Conservation (phyloP, 2,888 invertebrate genomes). For the Ditylenchus weischeri region DNA sequence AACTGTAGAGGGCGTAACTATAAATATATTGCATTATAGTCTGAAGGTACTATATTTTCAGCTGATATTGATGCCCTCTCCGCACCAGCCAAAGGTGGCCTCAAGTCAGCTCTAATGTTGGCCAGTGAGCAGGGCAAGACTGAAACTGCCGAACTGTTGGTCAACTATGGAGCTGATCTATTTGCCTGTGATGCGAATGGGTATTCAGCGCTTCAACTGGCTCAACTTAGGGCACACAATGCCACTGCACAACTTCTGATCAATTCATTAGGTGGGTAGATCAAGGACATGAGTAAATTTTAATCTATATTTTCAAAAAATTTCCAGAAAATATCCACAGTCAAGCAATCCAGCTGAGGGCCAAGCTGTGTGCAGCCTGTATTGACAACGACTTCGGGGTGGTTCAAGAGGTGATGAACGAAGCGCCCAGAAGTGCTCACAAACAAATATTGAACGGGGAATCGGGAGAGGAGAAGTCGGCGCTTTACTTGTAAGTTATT, state of each 20-base stretch:
- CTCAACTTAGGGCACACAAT: constrained; percentile 69
- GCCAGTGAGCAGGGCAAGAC: constrained; percentile 77
- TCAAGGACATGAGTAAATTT: not conserved
- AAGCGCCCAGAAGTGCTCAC: constrained; percentile 15
- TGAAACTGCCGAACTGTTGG: constrained; percentile 69
- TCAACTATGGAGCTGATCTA: constrained; percentile 68
- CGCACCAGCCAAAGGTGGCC: constrained; percentile 15
- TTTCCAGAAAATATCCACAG: constrained; percentile 17
- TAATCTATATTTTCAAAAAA: not conserved
- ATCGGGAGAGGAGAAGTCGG: constrained; percentile 80
- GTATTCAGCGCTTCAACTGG: constrained; percentile 72
- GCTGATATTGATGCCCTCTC: constrained; percentile 33
- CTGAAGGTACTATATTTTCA: constrained; percentile 16
- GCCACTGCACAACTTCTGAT: constrained; percentile 33
- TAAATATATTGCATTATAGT: not conserved
- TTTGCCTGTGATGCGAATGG: constrained; percentile 69
- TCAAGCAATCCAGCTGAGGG: constrained; percentile 28
- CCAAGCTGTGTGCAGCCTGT: constrained; percentile 61
- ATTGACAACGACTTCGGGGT: constrained; percentile 71
- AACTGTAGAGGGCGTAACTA: too few relatives aligned
- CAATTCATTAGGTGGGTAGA: constrained; percentile 24
- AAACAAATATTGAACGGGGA: constrained; percentile 19
- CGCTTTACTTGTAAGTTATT: constrained; percentile 76
- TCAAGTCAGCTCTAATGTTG: constrained; percentile 75
- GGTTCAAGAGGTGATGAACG: constrained; percentile 65